Conservation (phyloP, 2,113 vertebrate genomes). For the Siniperca chuatsi region DNA sequence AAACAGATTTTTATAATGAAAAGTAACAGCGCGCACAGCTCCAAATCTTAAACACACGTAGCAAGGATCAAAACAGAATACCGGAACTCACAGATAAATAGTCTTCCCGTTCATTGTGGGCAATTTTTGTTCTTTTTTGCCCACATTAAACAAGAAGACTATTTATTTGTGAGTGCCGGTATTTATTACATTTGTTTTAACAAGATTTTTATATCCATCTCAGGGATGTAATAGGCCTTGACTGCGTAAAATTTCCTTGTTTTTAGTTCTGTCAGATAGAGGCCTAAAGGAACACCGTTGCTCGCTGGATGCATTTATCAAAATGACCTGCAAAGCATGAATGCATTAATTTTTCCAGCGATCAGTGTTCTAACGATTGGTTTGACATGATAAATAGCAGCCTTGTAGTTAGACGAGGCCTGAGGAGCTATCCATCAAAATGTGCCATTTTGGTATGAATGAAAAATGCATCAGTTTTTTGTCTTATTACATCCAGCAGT, state of each 20-base stretch:
- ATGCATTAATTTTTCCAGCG: constrained; percentile 4
- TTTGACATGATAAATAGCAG: constrained; percentile 53
- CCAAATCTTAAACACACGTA: too few relatives aligned
- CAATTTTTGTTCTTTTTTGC: too few relatives aligned
- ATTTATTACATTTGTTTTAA: too few relatives aligned
- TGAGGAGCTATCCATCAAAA: constrained; percentile 50
- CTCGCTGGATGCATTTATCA: constrained; percentile 41
- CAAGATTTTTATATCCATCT: not conserved
- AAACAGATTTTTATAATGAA: not conserved
- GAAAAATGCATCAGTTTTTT: constrained; percentile 59
- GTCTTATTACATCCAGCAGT: constrained; percentile 36
- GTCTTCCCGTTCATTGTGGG: too few relatives aligned
- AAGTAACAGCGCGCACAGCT: too few relatives aligned
- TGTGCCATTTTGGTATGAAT: constrained; percentile 51
- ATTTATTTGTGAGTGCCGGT: too few relatives aligned
- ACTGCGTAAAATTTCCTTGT: not conserved
- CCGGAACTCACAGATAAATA: too few relatives aligned
- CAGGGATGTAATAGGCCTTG: not conserved
- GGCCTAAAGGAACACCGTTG: constrained; percentile 22
- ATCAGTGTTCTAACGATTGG: constrained; percentile 52
- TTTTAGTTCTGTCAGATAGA: constrained; percentile 11
- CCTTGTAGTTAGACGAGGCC: constrained; percentile 37
- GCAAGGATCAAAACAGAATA: too few relatives aligned
- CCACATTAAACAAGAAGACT: too few relatives aligned
- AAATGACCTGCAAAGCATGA: constrained; percentile 20